Evolutionary conservation across 1,140 invertebrate genomes (phyloP).

Genomic region (Lordiphosa stackelbergi): DNA sequence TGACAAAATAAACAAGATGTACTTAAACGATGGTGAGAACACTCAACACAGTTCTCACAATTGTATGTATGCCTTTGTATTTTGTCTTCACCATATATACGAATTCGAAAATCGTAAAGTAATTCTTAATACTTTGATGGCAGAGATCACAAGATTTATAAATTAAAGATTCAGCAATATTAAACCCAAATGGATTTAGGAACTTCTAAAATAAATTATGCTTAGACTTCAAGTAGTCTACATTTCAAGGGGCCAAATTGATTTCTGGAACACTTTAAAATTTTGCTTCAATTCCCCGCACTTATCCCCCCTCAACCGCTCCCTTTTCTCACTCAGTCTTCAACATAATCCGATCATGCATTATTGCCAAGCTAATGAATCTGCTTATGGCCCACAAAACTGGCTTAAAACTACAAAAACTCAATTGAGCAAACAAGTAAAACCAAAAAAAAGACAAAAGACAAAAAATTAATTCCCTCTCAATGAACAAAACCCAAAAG

Average conservation of each 20-base stretch:
- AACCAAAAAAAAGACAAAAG: constrained; percentile 25
- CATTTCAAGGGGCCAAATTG: neutral
- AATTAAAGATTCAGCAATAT: too few species aligned
- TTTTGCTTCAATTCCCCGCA: neutral
- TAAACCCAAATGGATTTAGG: too few species aligned
- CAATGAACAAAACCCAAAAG: constrained; percentile 47
- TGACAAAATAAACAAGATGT: too few species aligned
- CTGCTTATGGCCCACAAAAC: constrained; percentile 52
- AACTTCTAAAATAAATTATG: too few species aligned
- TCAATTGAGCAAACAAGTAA: constrained; percentile 71
- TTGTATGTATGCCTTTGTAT: too few species aligned
- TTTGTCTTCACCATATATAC: too few species aligned
- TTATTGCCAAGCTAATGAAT: constrained; percentile 73
- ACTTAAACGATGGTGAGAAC: too few species aligned
- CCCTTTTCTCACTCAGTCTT: constrained; percentile 1
- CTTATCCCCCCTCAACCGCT: neutral
- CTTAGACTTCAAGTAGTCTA: too few species aligned
- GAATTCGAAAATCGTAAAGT: too few species aligned
- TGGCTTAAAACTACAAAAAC: constrained; percentile 46
- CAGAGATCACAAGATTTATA: too few species aligned
- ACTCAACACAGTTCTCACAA: too few species aligned
- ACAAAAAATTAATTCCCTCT: constrained; percentile 61
- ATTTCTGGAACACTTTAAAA: neutral
- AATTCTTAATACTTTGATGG: too few species aligned
- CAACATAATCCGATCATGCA: constrained; percentile 67